Conservation (phyloP, 2,888 invertebrate species). For the Andrena hattorfiana region DNA sequence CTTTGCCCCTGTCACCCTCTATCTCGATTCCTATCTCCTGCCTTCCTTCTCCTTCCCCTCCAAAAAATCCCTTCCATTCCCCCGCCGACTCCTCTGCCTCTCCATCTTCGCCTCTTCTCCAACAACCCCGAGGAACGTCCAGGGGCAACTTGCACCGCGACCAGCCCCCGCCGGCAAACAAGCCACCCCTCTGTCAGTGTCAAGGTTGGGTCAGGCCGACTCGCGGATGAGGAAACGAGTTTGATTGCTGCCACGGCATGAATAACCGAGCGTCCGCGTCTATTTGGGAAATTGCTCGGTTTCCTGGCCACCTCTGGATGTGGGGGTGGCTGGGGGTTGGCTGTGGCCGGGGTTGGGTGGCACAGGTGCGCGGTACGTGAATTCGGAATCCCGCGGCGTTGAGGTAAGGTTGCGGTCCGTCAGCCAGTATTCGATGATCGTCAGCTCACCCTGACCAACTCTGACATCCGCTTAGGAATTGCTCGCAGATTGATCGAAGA, state of each 20-base stretch:
- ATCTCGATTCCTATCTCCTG: neutral
- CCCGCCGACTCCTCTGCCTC: neutral
- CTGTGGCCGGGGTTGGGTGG: conserved; percentile 7
- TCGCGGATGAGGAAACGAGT: conserved; percentile 43
- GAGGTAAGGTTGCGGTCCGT: conserved; percentile 35
- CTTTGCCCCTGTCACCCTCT: conserved; percentile 1
- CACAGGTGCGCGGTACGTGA: conserved; percentile 36
- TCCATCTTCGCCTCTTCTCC: conserved; percentile 6
- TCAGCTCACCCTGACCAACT: conserved; percentile 6
- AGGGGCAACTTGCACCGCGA: conserved; percentile 57
- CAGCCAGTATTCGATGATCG: conserved; percentile 18
- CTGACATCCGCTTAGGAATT: no score
- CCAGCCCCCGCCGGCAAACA: conserved; percentile 65
- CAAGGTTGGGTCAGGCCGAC: conserved; percentile 77
- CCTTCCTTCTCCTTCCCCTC: neutral
- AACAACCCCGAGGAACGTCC: conserved; percentile 53
- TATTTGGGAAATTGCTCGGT: conserved; percentile 31
- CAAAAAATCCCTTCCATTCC: neutral
- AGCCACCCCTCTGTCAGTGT: conserved; percentile 74
- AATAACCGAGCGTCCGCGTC: conserved; percentile 30
- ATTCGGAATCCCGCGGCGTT: conserved; percentile 1
- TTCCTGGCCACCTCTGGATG: conserved; percentile 2
- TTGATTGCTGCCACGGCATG: conserved; percentile 50
- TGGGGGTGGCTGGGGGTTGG: neutral
- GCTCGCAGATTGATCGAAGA: no score